Percentiles rank a stretch among this genome's conserved stretches.
Evolutionary conservation across 2,888 invertebrate species (phyloP).

Genomic region (Sphecodes monilicornis): DNA sequence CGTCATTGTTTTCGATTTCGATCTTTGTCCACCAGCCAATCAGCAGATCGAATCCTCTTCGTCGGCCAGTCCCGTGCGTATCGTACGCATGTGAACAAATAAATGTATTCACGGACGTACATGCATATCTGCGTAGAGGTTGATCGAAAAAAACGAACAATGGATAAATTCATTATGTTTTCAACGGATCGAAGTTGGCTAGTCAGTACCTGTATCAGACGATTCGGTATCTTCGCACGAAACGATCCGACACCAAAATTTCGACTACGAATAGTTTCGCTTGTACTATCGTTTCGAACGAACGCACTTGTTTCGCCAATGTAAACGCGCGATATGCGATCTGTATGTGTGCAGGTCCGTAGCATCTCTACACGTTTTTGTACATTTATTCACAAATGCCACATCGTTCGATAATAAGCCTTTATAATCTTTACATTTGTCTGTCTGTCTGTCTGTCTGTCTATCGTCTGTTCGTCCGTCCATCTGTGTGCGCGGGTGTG

Average conservation of each 20-base stretch:
- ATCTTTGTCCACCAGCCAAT: conserved; percentile 52
- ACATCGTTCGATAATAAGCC: conserved; percentile 25
- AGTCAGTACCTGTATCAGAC: not conserved
- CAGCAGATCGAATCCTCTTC: conserved; percentile 53
- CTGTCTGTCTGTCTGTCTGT: not conserved
- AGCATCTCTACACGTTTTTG: conserved; percentile 54
- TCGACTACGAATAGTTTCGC: not conserved
- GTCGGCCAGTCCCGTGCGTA: conserved; percentile 58
- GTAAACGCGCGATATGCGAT: not conserved
- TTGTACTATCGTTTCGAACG: not conserved
- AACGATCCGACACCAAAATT: not conserved
- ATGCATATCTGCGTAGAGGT: conserved; percentile 50
- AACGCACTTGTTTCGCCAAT: not conserved
- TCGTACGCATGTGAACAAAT: conserved; percentile 61
- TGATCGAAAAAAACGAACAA: not conserved
- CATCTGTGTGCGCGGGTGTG: not conserved
- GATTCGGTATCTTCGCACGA: not conserved
- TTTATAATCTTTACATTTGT: conserved; percentile 43
- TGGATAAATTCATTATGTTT: not conserved
- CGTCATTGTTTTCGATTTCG: conserved; percentile 51
- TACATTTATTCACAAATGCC: conserved; percentile 39
- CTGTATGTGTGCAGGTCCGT: conserved; percentile 36
- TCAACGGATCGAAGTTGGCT: not conserved
- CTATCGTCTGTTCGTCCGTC: not conserved
- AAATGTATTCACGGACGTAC: conserved; percentile 50